Percentiles rank a stretch among this genome's conserved stretches.
phyloP scores from a whole-genome alignment of 2,888 invertebrate species.

The Isotomurus palustris region DNA sequence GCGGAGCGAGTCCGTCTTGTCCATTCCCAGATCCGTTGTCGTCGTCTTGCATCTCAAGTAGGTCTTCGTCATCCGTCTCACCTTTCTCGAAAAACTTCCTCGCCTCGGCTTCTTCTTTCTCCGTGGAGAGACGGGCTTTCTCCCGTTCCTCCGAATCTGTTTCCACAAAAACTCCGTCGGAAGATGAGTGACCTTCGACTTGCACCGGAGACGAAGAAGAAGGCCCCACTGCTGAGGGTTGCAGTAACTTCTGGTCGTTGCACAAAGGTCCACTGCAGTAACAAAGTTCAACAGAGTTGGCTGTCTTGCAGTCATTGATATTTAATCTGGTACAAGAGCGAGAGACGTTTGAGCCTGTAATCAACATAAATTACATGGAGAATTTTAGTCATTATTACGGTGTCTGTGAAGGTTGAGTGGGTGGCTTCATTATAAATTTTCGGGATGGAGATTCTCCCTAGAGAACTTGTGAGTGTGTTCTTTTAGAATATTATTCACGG shows the following conservation, averaged over 20 bases:
- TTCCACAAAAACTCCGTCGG: conserved; percentile 2
- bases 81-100: conserved; percentile 27
- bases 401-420: too few species aligned
- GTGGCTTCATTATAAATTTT: too few species aligned
- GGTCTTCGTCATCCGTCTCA: conserved; percentile 41
- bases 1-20: conserved; percentile 8
- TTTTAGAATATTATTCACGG: too few species aligned
- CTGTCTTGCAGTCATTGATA: conserved; percentile 35
- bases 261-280: conserved; percentile 34
- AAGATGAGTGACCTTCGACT: background rate
- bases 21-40: conserved; percentile 15
- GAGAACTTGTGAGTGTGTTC: too few species aligned
- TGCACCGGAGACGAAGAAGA: background rate
- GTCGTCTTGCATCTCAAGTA: conserved; percentile 34
- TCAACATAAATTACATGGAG: too few species aligned
- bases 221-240: background rate
- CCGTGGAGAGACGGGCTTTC: conserved; percentile 19
- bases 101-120: conserved; percentile 28
- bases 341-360: conserved; percentile 31
- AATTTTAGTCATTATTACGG: too few species aligned
- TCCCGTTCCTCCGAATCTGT: conserved; percentile 26
- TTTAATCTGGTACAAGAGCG: conserved; percentile 29
- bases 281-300: conserved; percentile 36
- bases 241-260: conserved; percentile 19
- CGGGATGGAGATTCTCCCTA: too few species aligned